These are phyloP conservation scores for Enteromius trimaculatus DNA, from an alignment of 2,797 vertebrate species.

Conservation along the genomic window DNA sequence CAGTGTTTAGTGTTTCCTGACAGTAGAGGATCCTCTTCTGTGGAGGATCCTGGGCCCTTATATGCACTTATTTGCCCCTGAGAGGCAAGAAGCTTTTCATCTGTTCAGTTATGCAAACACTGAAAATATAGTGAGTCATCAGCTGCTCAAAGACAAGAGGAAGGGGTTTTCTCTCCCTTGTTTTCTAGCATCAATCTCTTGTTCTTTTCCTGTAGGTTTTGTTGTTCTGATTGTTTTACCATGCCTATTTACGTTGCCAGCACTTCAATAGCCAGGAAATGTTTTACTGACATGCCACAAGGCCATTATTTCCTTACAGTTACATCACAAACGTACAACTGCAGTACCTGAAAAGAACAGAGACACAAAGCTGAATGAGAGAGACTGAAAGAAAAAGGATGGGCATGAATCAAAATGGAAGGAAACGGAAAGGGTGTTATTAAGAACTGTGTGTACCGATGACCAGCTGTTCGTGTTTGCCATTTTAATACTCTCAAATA, in stretches of 20 bases:
- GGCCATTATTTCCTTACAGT: constrained; percentile 43
- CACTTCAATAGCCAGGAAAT: constrained; percentile 35
- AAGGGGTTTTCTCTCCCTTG: background rate
- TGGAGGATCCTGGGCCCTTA: constrained; percentile 3
- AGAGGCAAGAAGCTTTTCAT: constrained; percentile 27
- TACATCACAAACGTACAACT: constrained; percentile 12
- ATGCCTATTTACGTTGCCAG: constrained; percentile 27
- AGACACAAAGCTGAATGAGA: background rate
- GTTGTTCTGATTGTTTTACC: constrained; percentile 35
- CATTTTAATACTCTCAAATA: constrained; percentile 10
- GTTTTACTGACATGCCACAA: constrained; percentile 39
- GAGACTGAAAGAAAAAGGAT: background rate
- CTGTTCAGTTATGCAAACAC: constrained; percentile 36
- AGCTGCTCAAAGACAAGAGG: constrained; percentile 24
- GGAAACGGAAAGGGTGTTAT: constrained; percentile 16
- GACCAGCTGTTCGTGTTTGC: constrained; percentile 23
- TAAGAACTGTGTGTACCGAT: constrained; percentile 40
- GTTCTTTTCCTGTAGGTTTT: constrained; percentile 1
- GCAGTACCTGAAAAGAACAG: background rate
- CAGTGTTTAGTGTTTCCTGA: constrained; percentile 56
- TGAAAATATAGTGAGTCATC: constrained; percentile 38
- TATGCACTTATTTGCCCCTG: constrained; percentile 18
- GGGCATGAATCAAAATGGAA: background rate
- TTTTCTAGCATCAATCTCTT: constrained; percentile 10
- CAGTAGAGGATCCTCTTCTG: constrained; percentile 15